Evolutionary conservation across 1,140 invertebrate genomes (phyloP).

Genomic region (Leptoteleia sp.): DNA sequence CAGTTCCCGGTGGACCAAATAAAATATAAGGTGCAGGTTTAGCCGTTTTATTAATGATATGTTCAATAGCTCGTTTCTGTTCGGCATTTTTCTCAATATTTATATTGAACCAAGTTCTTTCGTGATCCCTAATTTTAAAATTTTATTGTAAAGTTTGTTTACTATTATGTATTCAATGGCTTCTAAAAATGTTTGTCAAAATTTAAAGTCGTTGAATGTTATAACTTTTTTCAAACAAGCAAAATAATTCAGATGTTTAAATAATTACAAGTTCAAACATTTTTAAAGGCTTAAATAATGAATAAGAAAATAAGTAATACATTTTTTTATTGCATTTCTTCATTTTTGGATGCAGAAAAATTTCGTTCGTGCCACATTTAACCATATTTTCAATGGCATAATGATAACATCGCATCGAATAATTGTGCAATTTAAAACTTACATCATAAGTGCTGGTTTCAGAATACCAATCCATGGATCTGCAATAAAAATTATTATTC

Average conservation of each 20-base stretch:
- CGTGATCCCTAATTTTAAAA: conserved; percentile 15
- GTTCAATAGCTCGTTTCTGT: conserved; percentile 85
- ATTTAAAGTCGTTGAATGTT: too few species aligned
- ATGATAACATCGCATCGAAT: conserved; percentile 33
- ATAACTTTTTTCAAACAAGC: too few species aligned
- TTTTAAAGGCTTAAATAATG: too few species aligned
- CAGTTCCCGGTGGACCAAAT: conserved; percentile 91
- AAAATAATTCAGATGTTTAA: not conserved
- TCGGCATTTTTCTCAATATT: conserved; percentile 84
- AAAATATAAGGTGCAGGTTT: conserved; percentile 88
- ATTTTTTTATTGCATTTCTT: too few species aligned
- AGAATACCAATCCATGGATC: not conserved
- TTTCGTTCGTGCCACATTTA: not conserved
- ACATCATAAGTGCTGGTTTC: conserved; percentile 5
- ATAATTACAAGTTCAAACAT: too few species aligned
- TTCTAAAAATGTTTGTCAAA: too few species aligned
- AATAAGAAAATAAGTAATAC: too few species aligned
- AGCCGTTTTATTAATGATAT: conserved; percentile 83
- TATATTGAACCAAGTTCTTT: conserved; percentile 85
- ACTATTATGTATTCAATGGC: too few species aligned
- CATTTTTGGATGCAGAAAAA: conserved; percentile 12
- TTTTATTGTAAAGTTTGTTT: too few species aligned
- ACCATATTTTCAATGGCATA: conserved; percentile 38
- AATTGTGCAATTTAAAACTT: conserved; percentile 32
- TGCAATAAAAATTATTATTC: not conserved